Conservation (phyloP, 1,140 invertebrate genomes). For the Drosophila elegans region DNA sequence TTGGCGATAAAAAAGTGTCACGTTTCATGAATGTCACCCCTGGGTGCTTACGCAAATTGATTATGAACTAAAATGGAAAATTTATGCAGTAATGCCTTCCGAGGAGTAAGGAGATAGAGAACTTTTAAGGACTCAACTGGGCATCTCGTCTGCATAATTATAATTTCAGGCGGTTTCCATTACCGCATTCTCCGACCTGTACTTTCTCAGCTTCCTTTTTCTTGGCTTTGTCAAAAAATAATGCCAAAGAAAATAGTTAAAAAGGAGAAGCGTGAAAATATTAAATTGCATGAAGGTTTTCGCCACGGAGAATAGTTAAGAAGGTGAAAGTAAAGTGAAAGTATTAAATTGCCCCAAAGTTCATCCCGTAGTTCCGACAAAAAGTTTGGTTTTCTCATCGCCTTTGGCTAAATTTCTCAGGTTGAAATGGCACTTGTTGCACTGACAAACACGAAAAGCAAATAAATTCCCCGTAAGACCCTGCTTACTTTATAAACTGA, state of each 20-base stretch:
- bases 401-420: conserved; percentile 16
- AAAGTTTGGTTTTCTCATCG: conserved; percentile 19
- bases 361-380: background rate
- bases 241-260: conserved; percentile 20
- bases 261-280: conserved; percentile 33
- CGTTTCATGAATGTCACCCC: conserved; percentile 43
- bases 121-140: conserved; percentile 23
- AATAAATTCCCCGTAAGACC: conserved; percentile 29
- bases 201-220: conserved; percentile 7
- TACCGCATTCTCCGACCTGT: background rate
- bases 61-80: conserved; percentile 43
- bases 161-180: conserved; percentile 12
- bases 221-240: background rate
- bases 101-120: conserved; percentile 2
- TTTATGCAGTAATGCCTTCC: conserved; percentile 17
- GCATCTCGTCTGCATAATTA: conserved; percentile 38
- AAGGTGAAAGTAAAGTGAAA: too few relatives aligned
- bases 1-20: conserved; percentile 48
- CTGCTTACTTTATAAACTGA: conserved; percentile 11
- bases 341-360: too few relatives aligned
- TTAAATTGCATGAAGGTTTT: conserved; percentile 26
- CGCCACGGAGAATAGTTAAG: background rate
- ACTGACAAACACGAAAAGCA: conserved; percentile 12
- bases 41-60: conserved; percentile 46
- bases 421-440: conserved; percentile 43